Percentiles rank a stretch among this genome's conserved stretches.
Evolutionary conservation across 2,797 vertebrate species (phyloP).

Genomic region (Corythornis leucogaster): DNA sequence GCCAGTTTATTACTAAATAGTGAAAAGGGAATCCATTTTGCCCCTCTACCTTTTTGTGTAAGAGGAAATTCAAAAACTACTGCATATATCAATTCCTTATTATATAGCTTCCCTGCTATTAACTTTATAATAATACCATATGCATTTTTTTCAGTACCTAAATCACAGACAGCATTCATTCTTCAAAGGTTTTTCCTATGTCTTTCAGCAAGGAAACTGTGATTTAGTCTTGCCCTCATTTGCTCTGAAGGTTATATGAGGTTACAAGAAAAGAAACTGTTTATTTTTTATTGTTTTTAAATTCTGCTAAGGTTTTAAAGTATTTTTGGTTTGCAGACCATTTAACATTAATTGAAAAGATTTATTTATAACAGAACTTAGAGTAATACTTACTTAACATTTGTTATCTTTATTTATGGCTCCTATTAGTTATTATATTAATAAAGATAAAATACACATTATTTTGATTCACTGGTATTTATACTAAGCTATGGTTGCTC

Average conservation of each 20-base stretch:
- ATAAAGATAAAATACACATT: background rate
- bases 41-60: background rate
- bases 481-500: background rate
- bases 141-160: background rate
- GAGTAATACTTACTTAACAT: background rate
- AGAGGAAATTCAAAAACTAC: background rate
- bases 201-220: background rate
- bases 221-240: background rate
- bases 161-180: background rate
- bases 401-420: slow-evolving; percentile 5
- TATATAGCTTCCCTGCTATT: background rate
- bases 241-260: background rate
- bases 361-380: background rate
- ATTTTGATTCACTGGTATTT: too few relatives aligned
- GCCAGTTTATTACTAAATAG: background rate
- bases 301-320: background rate
- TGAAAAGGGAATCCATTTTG: background rate
- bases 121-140: background rate
- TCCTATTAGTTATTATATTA: slow-evolving; percentile 17
- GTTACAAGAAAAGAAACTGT: background rate
- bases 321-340: background rate
- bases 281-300: background rate
- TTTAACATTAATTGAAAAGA: background rate
- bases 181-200: background rate
- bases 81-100: background rate